Evolutionary conservation across 2,888 invertebrate species (phyloP).

Genomic region (Orthonychiurus folsomi): DNA sequence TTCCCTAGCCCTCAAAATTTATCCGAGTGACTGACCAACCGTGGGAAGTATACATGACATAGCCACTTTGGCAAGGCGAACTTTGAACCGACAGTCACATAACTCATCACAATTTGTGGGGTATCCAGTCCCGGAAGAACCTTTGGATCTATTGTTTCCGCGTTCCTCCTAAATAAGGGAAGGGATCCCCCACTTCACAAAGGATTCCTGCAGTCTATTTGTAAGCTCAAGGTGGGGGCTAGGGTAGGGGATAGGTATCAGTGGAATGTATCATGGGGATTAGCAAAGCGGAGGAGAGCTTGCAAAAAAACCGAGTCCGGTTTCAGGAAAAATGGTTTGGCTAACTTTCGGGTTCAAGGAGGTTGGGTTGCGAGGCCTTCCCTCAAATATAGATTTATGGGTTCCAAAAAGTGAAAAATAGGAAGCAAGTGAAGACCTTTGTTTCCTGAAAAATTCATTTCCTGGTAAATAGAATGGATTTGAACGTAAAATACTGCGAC

Average conservation of each 20-base stretch:
- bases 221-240: too few relatives aligned
- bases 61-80: too few relatives aligned
- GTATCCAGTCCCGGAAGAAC: too few relatives aligned
- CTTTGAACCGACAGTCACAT: background rate
- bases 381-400: background rate
- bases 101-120: slow-evolving; percentile 1
- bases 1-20: background rate
- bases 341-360: background rate
- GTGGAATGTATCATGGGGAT: background rate
- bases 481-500: too few relatives aligned
- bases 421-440: too few relatives aligned
- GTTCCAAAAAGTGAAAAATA: background rate
- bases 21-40: background rate
- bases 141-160: too few relatives aligned
- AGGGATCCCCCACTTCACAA: background rate
- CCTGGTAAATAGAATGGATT: background rate
- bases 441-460: background rate
- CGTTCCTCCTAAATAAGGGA: background rate
- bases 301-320: too few relatives aligned
- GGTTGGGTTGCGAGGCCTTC: too few relatives aligned
- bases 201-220: background rate
- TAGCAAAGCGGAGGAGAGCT: background rate
- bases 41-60: too few relatives aligned
- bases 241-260: too few relatives aligned
- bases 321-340: background rate